Base-by-base conservation (phyloP, 2,888 invertebrate species). In the Caenorhabditis macrosperma region DNA sequence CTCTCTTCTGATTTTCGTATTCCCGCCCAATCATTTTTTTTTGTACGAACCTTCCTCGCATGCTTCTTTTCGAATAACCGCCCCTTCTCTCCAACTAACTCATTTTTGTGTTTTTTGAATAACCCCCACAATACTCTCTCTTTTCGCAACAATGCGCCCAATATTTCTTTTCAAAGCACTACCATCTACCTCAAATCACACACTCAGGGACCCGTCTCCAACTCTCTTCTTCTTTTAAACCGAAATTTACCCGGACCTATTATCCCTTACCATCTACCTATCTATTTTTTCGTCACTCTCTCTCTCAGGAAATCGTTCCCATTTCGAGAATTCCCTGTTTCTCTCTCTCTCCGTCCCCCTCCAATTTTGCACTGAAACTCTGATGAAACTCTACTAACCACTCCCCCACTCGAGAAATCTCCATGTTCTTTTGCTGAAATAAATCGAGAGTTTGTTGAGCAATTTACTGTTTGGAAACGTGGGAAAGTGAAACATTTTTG, bases 371-470 rank as follows among this genome's bases (percentile, higher is more conserved):
- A 44, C 10, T 38, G 38, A 15, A 38, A 44, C 44, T 44, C 38
- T 44, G 44, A 44, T 44, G 44, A 17, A 30, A 20, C 28, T 10
- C 54, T 20, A 3, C 17, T 24, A 54, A 52, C 17, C 52, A 10
- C 46, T 46, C 46, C 46, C 4, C n/a, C n/a, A 41, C 30, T 33
- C 30, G 9, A n/a, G 64, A 61, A 66, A 72, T 72, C 72, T 72
- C 72, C 46, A 44, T 54, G 35, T 60, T 41, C 6, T 46, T 54
- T 44, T 46, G 63, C 64, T 50, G 74, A 74, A 74, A 74, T 74
- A 74, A 74, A 74, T 74, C 74, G 74, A 74, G 72, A 64, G 41
- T 74, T 38, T 64, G 41, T 28, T 64, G 64, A 30, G 10, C 59
- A 33, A 54, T 38, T 41, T 28, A 22, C 22, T 46, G 1, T 20